Evolutionary conservation across 2,797 vertebrate genomes (phyloP).

Genomic region (Perdix hodgsoniae): DNA sequence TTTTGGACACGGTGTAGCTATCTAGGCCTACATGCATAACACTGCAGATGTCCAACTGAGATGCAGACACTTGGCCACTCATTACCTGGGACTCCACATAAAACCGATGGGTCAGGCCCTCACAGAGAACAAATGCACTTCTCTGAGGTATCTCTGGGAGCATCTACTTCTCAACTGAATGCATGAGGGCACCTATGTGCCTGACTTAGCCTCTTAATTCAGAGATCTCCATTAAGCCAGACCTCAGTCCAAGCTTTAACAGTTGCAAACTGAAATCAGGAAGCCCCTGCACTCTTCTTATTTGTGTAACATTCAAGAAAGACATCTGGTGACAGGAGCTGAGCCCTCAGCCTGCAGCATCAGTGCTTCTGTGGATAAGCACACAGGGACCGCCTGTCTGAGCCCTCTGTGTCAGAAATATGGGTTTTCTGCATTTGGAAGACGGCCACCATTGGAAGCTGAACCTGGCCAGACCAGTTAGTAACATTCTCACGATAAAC

Average conservation of each 20-base stretch:
- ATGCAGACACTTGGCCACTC: background rate
- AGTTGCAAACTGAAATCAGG: background rate
- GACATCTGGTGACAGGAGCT: background rate
- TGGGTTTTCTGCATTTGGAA: conserved; percentile 41
- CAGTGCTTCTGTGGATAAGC: background rate
- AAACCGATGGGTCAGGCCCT: background rate
- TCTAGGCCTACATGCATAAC: background rate
- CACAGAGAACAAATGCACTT: background rate
- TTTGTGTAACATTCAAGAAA: background rate
- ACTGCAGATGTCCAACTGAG: too few relatives aligned
- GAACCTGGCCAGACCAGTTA: conserved; percentile 52
- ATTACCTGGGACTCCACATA: background rate
- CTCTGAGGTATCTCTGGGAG: background rate
- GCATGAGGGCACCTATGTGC: background rate
- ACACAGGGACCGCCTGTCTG: background rate
- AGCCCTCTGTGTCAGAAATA: background rate
- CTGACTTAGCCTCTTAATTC: background rate
- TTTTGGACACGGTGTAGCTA: background rate
- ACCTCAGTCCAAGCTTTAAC: background rate
- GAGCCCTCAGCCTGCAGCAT: conserved; percentile 21
- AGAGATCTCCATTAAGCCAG: background rate
- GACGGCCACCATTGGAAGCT: conserved; percentile 3
- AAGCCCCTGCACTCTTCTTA: background rate
- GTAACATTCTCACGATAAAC: conserved; percentile 45
- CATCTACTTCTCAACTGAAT: fast-evolving